phyloP scores from a whole-genome alignment of 2,888 invertebrate genomes.

The Synanthedon vespiformis region DNA sequence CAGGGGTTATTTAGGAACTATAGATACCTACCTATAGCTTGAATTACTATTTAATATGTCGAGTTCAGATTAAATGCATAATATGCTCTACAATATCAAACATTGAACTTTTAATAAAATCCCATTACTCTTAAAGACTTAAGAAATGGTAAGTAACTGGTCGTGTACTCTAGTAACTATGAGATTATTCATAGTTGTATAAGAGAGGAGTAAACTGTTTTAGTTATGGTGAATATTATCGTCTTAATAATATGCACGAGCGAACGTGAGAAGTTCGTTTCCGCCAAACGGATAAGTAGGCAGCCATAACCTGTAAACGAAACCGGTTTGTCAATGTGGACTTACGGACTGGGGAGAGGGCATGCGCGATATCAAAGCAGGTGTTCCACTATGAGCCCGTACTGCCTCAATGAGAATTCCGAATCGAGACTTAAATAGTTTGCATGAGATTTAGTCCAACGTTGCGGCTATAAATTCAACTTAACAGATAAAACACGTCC shows the following conservation, averaged over 20 bases:
- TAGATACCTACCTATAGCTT: too few species aligned
- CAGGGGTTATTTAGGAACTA: too few species aligned
- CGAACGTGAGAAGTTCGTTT: constrained; percentile 53
- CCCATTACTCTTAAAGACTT: too few species aligned
- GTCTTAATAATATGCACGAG: constrained; percentile 30
- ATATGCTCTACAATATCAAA: too few species aligned
- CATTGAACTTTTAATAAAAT: too few species aligned
- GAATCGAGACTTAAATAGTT: constrained; percentile 47
- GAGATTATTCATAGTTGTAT: too few species aligned
- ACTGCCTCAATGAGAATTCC: constrained; percentile 65
- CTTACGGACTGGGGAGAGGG: constrained; percentile 58
- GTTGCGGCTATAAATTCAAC: constrained; percentile 2
- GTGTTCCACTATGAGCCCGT: constrained; percentile 52
- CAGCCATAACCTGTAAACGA: constrained; percentile 65
- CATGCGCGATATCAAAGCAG: constrained; percentile 66
- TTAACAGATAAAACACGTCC: neutral
- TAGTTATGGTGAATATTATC: neutral
- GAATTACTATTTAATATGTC: too few species aligned
- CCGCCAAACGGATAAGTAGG: constrained; percentile 66
- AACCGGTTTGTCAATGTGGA: constrained; percentile 67
- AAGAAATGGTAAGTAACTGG: too few species aligned
- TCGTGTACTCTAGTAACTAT: too few species aligned
- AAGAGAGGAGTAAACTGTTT: too few species aligned
- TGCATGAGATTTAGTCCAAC: constrained; percentile 39
- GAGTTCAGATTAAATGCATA: too few species aligned